Conservation (phyloP, 2,888 invertebrate genomes). For the Cremastinae sp. region DNA sequence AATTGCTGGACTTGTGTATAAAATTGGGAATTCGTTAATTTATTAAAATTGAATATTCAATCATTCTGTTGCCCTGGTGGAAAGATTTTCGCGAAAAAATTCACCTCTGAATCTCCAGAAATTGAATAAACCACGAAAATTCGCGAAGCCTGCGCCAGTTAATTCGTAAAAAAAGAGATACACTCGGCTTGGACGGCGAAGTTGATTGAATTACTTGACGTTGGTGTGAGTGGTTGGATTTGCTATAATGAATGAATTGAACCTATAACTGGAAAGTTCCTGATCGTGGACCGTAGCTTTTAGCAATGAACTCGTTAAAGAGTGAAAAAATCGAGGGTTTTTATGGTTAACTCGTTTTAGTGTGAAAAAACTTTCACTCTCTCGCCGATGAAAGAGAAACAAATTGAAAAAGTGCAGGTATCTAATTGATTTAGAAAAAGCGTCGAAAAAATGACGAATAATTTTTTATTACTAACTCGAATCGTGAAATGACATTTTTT, state of each 20-base stretch:
- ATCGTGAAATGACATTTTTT: too few relatives aligned
- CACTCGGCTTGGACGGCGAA: neutral
- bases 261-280: neutral
- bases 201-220: slow-evolving; percentile 49
- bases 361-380: neutral
- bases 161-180: slow-evolving; percentile 39
- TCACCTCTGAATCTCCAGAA: neutral
- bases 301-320: slow-evolving; percentile 30
- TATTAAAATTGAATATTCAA: slow-evolving; percentile 1
- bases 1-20: too few relatives aligned
- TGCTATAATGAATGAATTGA: neutral
- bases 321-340: slow-evolving; percentile 20
- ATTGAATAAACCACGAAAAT: slow-evolving; percentile 37
- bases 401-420: too few relatives aligned
- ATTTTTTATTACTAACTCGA: too few relatives aligned
- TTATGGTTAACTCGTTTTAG: neutral
- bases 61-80: neutral
- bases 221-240: neutral
- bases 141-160: slow-evolving; percentile 32
- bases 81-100: slow-evolving; percentile 13
- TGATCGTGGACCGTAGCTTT: neutral
- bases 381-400: too few relatives aligned
- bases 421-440: too few relatives aligned
- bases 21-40: too few relatives aligned
- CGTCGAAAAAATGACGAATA: too few relatives aligned